Conservation (phyloP, 2,797 vertebrate species). For the Hozukius guyotensis region DNA sequence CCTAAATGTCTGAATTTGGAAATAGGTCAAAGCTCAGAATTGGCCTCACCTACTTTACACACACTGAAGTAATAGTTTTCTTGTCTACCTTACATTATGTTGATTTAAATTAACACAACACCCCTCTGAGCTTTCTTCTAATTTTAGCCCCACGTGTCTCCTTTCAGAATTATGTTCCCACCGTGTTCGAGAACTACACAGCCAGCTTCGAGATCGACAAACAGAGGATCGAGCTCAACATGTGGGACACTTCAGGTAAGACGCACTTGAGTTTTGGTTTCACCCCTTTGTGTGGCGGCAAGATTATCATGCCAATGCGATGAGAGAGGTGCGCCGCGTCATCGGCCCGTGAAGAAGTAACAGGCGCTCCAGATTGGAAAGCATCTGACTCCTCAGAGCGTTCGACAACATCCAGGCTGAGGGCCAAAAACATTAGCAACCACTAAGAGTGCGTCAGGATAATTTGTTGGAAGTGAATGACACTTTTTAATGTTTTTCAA, state of each 20-base stretch:
- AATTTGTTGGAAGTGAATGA: neutral
- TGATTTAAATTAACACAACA: neutral
- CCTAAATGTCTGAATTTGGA: constrained; percentile 44
- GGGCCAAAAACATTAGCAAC: constrained; percentile 27
- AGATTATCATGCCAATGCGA: constrained; percentile 7
- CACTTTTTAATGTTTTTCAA: neutral
- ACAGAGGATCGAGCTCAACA: constrained; percentile 96
- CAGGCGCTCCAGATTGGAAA: constrained; percentile 7
- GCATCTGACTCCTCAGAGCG: neutral
- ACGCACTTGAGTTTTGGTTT: neutral
- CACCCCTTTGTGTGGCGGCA: neutral
- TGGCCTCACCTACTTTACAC: constrained; percentile 20
- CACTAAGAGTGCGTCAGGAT: neutral
- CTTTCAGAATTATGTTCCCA: constrained; percentile 92
- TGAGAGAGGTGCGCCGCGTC: neutral
- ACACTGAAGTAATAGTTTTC: neutral
- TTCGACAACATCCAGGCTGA: constrained; percentile 24
- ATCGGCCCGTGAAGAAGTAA: neutral
- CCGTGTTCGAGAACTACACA: constrained; percentile 97
- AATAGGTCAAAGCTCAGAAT: constrained; percentile 48
- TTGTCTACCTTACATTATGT: neutral
- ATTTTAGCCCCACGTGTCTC: constrained; percentile 15
- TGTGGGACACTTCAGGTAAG: constrained; percentile 98
- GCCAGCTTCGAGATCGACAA: constrained; percentile 97
- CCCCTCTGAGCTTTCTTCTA: constrained; percentile 19